These are phyloP conservation scores for Cervus canadensis DNA, from an alignment of 2,113 vertebrate species.

Conservation along the genomic window DNA sequence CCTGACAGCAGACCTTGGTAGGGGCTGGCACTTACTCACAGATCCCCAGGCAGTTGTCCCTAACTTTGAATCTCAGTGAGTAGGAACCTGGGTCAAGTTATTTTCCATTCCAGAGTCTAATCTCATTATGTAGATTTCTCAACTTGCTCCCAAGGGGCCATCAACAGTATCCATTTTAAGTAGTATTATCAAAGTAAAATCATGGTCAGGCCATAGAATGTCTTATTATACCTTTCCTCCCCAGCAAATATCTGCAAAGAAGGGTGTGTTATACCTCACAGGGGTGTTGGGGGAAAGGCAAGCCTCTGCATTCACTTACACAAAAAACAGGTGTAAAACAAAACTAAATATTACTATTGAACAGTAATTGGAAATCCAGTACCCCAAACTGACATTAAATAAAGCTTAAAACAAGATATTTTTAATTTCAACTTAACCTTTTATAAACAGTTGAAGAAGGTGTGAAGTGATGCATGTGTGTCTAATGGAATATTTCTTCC, in stretches of 20 bases:
- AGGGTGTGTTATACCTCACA: background rate
- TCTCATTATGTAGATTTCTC: background rate
- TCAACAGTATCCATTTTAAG: background rate
- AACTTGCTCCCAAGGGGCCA: background rate
- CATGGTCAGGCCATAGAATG: background rate
- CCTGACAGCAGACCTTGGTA: background rate
- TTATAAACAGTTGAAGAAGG: background rate
- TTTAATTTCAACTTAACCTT: constrained; percentile 17
- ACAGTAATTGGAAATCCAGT: background rate
- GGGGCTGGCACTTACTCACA: background rate
- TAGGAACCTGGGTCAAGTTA: background rate
- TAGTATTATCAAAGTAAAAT: constrained; percentile 11
- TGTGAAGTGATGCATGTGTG: background rate
- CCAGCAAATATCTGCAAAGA: background rate
- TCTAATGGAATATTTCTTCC: background rate
- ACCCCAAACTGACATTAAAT: background rate
- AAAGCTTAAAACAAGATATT: background rate
- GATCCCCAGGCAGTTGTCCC: background rate
- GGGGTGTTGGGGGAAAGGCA: background rate
- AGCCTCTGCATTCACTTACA: background rate
- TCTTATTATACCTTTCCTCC: background rate
- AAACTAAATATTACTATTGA: background rate
- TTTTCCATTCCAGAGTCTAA: constrained; percentile 1
- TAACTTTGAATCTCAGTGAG: background rate
- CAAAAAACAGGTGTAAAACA: background rate